Evolutionary conservation across 2,888 invertebrate genomes (phyloP).

Genomic region (Ectobius pallidus): DNA sequence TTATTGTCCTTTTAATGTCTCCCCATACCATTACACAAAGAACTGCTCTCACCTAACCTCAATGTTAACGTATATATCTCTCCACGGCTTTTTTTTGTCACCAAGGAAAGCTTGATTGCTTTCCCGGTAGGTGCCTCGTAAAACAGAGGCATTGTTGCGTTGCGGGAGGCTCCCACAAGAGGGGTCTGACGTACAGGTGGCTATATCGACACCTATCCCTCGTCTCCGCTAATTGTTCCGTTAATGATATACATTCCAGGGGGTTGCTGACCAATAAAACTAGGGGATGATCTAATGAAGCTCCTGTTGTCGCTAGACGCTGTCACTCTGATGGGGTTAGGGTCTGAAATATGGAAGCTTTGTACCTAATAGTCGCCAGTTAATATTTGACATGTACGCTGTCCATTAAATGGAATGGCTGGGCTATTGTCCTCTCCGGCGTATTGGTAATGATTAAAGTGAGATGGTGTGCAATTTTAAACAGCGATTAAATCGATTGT

Average conservation of each 20-base stretch:
- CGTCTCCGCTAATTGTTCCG: slow-evolving; percentile 17
- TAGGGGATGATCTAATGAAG: slow-evolving; percentile 18
- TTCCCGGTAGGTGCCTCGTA: slow-evolving; percentile 29
- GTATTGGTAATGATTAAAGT: slow-evolving; percentile 4
- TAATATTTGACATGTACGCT: slow-evolving; percentile 18
- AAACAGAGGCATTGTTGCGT: slow-evolving; percentile 2
- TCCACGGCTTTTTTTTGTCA: neutral
- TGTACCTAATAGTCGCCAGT: slow-evolving; percentile 12
- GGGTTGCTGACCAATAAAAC: slow-evolving; percentile 26
- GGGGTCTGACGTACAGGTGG: slow-evolving; percentile 4
- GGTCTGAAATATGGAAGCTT: slow-evolving; percentile 7
- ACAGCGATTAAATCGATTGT: slow-evolving; percentile 1
- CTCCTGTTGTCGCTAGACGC: slow-evolving; percentile 15
- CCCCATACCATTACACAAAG: no score
- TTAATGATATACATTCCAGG: slow-evolving; percentile 22
- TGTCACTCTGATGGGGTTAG: neutral
- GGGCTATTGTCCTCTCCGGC: no score
- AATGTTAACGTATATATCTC: no score
- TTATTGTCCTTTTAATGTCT: no score
- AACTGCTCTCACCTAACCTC: no score
- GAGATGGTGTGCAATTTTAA: neutral
- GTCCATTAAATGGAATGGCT: neutral
- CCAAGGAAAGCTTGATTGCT: slow-evolving; percentile 25
- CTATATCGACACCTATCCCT: slow-evolving; percentile 4
- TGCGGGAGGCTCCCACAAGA: neutral